These are phyloP conservation scores for Bostrychus sinensis DNA, from an alignment of 2,113 vertebrate species.

Conservation along the genomic window DNA sequence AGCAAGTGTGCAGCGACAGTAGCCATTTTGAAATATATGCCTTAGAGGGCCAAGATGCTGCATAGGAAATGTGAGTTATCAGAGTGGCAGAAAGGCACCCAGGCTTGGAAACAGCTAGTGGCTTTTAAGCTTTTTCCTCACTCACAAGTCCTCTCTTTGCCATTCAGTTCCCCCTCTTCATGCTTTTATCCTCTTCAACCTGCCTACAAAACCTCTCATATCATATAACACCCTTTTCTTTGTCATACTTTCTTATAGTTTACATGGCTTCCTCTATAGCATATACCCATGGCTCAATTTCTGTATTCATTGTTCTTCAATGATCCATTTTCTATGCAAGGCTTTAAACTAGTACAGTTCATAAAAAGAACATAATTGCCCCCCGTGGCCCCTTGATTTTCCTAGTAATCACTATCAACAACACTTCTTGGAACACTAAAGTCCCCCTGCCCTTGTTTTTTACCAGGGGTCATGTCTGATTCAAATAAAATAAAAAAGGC, in stretches of 20 bases:
- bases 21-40: constrained; percentile 54
- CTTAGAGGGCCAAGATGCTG: constrained; percentile 41
- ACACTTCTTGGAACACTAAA: constrained; percentile 62
- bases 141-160: constrained; percentile 26
- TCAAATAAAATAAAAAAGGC: constrained; percentile 41
- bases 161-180: constrained; percentile 30
- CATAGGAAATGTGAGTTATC: constrained; percentile 48
- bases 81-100: constrained; percentile 22
- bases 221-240: background rate
- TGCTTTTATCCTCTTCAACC: constrained; percentile 27
- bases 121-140: constrained; percentile 40
- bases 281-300: constrained; percentile 26
- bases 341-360: constrained; percentile 68
- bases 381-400: constrained; percentile 66
- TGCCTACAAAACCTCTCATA: constrained; percentile 12
- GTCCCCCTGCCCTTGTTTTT: constrained; percentile 44
- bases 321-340: constrained; percentile 36
- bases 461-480: constrained; percentile 59
- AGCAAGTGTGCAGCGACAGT: constrained; percentile 21
- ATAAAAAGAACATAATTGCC: constrained; percentile 70
- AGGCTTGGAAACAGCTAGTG: constrained; percentile 22
- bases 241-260: background rate
- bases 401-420: constrained; percentile 71
- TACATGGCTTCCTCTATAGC: constrained; percentile 29
- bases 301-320: constrained; percentile 23